These are phyloP conservation scores for Betta splendens DNA, from an alignment of 2,797 vertebrate species.

Conservation along the genomic window DNA sequence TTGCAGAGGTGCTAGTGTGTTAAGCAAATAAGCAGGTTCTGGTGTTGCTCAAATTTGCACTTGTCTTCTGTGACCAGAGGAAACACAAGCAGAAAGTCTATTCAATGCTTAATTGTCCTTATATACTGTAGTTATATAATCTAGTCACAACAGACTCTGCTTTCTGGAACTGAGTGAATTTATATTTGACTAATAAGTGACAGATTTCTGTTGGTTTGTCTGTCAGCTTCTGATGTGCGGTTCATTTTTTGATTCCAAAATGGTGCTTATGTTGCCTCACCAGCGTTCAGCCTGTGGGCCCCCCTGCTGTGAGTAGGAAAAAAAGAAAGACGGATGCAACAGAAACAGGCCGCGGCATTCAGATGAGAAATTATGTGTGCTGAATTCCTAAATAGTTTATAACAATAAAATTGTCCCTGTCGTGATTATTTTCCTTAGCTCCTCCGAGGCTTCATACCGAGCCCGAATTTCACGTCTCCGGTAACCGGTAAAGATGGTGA, in stretches of 20 bases:
- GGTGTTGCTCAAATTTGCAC: slow-evolving; percentile 1
- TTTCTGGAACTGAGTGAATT: slow-evolving; percentile 17
- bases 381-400: slow-evolving; percentile 52
- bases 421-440: slow-evolving; percentile 40
- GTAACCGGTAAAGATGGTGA: slow-evolving; percentile 3
- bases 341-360: slow-evolving; percentile 27
- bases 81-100: slow-evolving; percentile 2
- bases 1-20: slow-evolving; percentile 21
- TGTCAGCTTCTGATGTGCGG: slow-evolving; percentile 51
- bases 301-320: slow-evolving; percentile 41
- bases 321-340: slow-evolving; percentile 18
- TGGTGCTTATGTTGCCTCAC: slow-evolving; percentile 12
- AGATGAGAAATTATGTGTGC: slow-evolving; percentile 21
- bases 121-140: slow-evolving; percentile 19
- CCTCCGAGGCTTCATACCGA: slow-evolving; percentile 21
- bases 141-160: neutral
- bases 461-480: slow-evolving; percentile 10
- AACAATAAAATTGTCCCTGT: slow-evolving; percentile 42
- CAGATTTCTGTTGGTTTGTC: slow-evolving; percentile 46
- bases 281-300: slow-evolving; percentile 25
- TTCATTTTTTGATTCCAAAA: slow-evolving; percentile 56
- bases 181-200: slow-evolving; percentile 57
- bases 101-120: slow-evolving; percentile 20
- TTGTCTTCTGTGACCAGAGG: neutral
- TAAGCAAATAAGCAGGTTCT: slow-evolving; percentile 7